Percentiles rank a stretch among this genome's conserved stretches.
These are phyloP conservation scores for Nycticebus coucang DNA, from an alignment of 2,113 vertebrate species.

Conservation along the genomic window DNA sequence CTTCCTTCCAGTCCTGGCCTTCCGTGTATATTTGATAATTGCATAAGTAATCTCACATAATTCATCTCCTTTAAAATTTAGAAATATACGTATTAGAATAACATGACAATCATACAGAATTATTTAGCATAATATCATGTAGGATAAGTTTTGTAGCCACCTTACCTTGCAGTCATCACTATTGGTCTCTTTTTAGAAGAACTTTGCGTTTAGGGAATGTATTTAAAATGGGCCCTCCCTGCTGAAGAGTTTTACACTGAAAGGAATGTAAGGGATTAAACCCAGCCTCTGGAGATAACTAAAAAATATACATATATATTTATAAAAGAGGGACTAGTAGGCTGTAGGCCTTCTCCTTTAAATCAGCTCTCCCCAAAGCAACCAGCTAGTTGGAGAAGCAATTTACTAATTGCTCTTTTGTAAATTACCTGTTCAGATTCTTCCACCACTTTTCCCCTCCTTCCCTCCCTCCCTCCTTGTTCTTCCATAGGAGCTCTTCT, in stretches of 20 bases:
- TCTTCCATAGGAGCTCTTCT: neutral
- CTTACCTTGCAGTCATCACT: neutral
- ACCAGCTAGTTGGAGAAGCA: neutral
- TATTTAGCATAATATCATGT: neutral
- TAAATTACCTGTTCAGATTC: neutral
- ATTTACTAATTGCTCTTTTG: neutral
- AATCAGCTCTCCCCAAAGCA: neutral
- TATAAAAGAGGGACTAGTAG: neutral
- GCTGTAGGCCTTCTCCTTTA: neutral
- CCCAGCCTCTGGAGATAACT: neutral
- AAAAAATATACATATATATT: neutral
- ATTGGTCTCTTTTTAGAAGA: neutral
- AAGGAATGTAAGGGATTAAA: neutral
- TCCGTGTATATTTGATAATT: fast-evolving
- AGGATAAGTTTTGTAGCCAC: neutral
- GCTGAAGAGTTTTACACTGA: neutral
- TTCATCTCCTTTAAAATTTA: neutral
- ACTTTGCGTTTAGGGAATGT: neutral
- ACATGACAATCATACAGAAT: neutral
- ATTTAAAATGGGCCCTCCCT: neutral
- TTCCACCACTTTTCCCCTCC: fast-evolving
- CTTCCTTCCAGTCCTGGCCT: neutral
- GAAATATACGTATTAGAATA: neutral
- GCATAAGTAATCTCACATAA: fast-evolving
- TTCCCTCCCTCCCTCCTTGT: neutral